phyloP scores from a whole-genome alignment of 2,888 invertebrate genomes.

The Aproaerema taeniolella region DNA sequence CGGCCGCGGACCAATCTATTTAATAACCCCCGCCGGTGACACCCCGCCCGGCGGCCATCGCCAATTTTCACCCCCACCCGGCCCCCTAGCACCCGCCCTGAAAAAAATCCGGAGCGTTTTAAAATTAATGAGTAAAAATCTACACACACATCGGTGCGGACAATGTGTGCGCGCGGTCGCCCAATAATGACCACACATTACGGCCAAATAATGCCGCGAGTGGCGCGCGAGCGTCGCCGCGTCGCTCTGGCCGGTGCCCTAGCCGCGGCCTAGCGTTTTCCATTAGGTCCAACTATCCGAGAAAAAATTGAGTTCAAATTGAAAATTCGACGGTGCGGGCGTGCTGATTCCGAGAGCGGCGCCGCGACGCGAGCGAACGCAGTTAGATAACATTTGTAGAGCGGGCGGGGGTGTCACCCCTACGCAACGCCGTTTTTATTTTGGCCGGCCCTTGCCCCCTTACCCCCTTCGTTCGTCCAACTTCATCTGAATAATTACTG shows the following conservation, averaged over 20 bases:
- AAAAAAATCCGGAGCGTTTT: slow-evolving; percentile 79
- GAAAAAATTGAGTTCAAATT: slow-evolving; percentile 68
- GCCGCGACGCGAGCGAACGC: slow-evolving; percentile 67
- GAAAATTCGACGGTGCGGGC: slow-evolving; percentile 63
- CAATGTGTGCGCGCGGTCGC: slow-evolving; percentile 58
- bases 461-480: slow-evolving; percentile 74
- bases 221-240: slow-evolving; percentile 25
- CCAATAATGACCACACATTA: slow-evolving; percentile 64
- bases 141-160: slow-evolving; percentile 70
- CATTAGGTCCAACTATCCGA: slow-evolving; percentile 62
- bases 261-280: slow-evolving; percentile 51
- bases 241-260: slow-evolving; percentile 35
- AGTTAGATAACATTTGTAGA: slow-evolving; percentile 77
- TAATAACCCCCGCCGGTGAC: slow-evolving; percentile 77
- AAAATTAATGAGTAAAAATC: slow-evolving; percentile 79
- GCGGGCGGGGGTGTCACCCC: slow-evolving; percentile 67
- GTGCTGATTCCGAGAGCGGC: slow-evolving; percentile 66
- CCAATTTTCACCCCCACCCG: slow-evolving; percentile 68
- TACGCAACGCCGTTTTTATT: slow-evolving; percentile 77
- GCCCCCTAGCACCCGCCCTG: slow-evolving; percentile 73
- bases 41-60: slow-evolving; percentile 77
- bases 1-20: slow-evolving; percentile 79
- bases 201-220: slow-evolving; percentile 38
- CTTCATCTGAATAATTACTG: slow-evolving; percentile 79
- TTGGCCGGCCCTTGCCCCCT: slow-evolving; percentile 74